phyloP scores from a whole-genome alignment of 1,140 invertebrate genomes.

The Drosophila nebulosa region DNA sequence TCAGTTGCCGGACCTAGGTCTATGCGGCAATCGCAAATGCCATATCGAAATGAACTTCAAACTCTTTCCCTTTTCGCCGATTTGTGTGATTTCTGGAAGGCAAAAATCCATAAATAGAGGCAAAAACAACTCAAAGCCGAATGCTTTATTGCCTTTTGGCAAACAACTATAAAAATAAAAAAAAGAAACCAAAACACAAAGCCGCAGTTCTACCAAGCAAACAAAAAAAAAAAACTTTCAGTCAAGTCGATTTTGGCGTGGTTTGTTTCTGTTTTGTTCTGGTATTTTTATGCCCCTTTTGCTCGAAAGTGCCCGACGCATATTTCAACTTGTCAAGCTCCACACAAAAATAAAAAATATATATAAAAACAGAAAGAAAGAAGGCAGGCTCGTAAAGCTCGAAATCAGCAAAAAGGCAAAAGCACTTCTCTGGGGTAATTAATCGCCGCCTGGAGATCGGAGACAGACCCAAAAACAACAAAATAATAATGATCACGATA shows the following conservation, averaged over 20 bases:
- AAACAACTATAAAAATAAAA: conserved; percentile 48
- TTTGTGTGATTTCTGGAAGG: conserved; percentile 17
- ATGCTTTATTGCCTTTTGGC: conserved; percentile 51
- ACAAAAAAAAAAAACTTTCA: conserved; percentile 2
- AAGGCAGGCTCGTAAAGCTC: conserved; percentile 64
- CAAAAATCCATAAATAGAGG: conserved; percentile 1
- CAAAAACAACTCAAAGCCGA: conserved; percentile 43
- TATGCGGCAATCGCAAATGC: conserved; percentile 26
- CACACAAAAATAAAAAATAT: conserved; percentile 46
- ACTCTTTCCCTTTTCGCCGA: conserved; percentile 16
- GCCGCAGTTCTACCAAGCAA: background rate
- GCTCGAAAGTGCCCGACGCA: conserved; percentile 65
- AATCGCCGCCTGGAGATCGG: conserved; percentile 54
- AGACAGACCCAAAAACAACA: conserved; percentile 17
- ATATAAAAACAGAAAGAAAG: no score
- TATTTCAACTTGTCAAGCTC: conserved; percentile 70
- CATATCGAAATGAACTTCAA: background rate
- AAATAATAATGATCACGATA: background rate
- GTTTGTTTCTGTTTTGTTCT: conserved; percentile 38
- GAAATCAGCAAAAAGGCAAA: conserved; percentile 62
- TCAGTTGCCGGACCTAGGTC: conserved; percentile 66
- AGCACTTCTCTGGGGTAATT: conserved; percentile 61
- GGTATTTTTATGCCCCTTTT: conserved; percentile 66
- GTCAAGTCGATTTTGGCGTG: conserved; percentile 2
- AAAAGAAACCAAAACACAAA: conserved; percentile 32